Percentiles rank a stretch among this genome's conserved stretches.
These are phyloP conservation scores for Tragelaphus strepsiceros DNA, from an alignment of 2,113 vertebrate species.

Conservation along the genomic window DNA sequence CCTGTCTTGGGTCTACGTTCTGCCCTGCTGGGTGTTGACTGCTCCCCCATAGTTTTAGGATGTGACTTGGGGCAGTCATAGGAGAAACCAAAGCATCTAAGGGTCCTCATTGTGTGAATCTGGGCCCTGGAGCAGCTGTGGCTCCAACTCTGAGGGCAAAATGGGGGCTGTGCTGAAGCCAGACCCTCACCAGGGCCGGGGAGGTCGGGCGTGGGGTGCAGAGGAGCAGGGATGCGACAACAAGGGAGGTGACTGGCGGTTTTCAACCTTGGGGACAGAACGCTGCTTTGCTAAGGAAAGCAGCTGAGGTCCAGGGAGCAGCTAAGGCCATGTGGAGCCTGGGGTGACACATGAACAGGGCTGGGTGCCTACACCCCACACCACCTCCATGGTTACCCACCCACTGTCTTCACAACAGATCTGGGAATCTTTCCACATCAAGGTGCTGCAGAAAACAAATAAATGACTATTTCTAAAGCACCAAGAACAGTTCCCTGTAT, in stretches of 20 bases:
- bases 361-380: accelerated
- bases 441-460: neutral
- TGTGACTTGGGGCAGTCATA: neutral
- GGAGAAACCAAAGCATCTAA: neutral
- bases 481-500: neutral
- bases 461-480: neutral
- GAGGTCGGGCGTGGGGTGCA: accelerated
- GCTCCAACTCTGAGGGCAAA: neutral
- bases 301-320: neutral
- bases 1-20: too few relatives aligned
- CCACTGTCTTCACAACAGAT: neutral
- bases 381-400: accelerated
- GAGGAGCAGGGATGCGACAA: neutral
- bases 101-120: neutral
- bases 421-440: too few relatives aligned
- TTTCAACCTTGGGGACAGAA: neutral
- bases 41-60: neutral
- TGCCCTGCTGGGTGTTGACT: neutral
- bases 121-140: neutral
- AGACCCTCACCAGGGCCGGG: accelerated
- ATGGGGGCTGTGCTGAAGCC: neutral
- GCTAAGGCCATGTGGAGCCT: accelerated
- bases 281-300: accelerated
- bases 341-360: neutral
- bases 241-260: accelerated